phyloP scores from a whole-genome alignment of 2,113 vertebrate species.

The Corapipo altera region DNA sequence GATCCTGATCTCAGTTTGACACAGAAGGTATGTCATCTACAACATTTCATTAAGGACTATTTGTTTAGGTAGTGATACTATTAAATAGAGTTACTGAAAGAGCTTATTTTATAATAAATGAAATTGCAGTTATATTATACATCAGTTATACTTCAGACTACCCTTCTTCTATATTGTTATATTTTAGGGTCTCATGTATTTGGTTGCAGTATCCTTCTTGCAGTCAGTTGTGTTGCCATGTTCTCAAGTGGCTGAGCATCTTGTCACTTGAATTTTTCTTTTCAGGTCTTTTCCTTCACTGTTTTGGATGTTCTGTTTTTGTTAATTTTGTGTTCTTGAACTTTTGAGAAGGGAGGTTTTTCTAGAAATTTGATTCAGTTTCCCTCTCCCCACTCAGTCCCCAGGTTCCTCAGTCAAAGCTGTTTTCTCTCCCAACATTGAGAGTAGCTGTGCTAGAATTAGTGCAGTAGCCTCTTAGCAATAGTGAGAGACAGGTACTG shows the following conservation, averaged over 20 bases:
- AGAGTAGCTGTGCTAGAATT: neutral
- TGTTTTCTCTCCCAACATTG: neutral
- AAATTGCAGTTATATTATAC: neutral
- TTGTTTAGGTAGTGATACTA: neutral
- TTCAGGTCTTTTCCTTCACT: neutral
- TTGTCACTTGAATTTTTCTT: neutral
- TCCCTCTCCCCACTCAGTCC: neutral
- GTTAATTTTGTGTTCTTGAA: neutral
- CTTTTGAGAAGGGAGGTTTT: neutral
- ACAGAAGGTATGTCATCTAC: constrained; percentile 83
- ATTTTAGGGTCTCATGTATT: neutral
- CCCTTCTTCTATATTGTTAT: neutral
- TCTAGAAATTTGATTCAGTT: neutral
- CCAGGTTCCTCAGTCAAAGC: neutral
- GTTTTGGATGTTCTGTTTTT: neutral
- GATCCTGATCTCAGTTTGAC: constrained; percentile 98
- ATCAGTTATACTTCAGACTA: neutral
- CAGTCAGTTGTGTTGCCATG: neutral
- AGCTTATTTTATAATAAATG: neutral
- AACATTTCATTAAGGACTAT: neutral
- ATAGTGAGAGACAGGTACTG: neutral
- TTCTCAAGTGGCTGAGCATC: neutral
- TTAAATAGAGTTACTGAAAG: neutral
- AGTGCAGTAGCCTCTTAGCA: neutral
- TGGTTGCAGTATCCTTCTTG: neutral